phyloP scores from a whole-genome alignment of 2,888 invertebrate genomes.

The Hololepta plana region DNA sequence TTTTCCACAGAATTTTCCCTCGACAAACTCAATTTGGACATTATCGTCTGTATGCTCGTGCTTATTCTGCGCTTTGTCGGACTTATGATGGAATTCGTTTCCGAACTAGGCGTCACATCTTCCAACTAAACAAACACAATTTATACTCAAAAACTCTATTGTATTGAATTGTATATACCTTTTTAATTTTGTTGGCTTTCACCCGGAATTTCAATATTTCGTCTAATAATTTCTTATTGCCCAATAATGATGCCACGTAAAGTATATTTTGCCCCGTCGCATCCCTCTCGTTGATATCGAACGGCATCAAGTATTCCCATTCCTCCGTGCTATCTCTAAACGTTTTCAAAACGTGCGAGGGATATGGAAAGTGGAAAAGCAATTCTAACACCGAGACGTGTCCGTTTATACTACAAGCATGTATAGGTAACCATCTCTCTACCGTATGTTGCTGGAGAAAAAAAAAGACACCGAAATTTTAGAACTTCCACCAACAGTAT shows the following conservation, averaged over 20 bases:
- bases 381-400: constrained; percentile 60
- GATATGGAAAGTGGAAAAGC: constrained; percentile 68
- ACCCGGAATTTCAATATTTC: constrained; percentile 55
- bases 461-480: constrained; percentile 1
- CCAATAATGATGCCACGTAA: constrained; percentile 74
- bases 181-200: constrained; percentile 30
- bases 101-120: constrained; percentile 21
- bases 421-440: constrained; percentile 82
- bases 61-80: constrained; percentile 60
- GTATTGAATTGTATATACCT: constrained; percentile 13
- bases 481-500: not conserved
- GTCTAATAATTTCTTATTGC: constrained; percentile 61
- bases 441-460: constrained; percentile 58
- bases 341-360: constrained; percentile 43
- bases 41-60: constrained; percentile 74
- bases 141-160: constrained; percentile 3
- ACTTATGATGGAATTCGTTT: constrained; percentile 22
- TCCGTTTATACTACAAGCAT: constrained; percentile 83
- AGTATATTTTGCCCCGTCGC: constrained; percentile 80
- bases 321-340: constrained; percentile 53
- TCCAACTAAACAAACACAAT: constrained; percentile 12
- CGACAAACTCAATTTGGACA: constrained; percentile 59
- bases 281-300: constrained; percentile 83
- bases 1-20: constrained; percentile 28
- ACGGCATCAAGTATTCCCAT: constrained; percentile 74